Evolutionary conservation across 2,888 invertebrate genomes (phyloP), one percentile per base, ranked within the genome.

Genomic region (Schrankia costaestrigalis): DNA sequence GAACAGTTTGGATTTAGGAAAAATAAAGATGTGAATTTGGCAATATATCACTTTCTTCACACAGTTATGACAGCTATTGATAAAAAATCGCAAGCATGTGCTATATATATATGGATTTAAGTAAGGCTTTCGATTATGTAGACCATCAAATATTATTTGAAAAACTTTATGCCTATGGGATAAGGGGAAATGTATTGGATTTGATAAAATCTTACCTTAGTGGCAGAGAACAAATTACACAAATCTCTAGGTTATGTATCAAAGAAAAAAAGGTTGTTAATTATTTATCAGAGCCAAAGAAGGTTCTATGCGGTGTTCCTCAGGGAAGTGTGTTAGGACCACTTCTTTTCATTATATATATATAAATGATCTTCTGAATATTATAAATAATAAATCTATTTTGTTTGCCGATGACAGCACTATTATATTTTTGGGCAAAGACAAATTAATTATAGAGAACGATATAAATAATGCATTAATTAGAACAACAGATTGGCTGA

Each of bases 251-350:
- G 11, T 7, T 27, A 27, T 11, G 10, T 26, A 2, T 4, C 5
- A 18, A 25, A 2, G n/a, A 7, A 2, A 25, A 12, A 25, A n/a
- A 8, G 8, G 14, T 25, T 3, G 8, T n/a, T n/a, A n/a, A 6
- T 2, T 13, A 25, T 13, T 25, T 11, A 2, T 25, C 25, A 12
- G 3, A 9, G 2, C 3, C n/a, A 13, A 12, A 13, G n/a, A 12
- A 24, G 11, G 26, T 26, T 3, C 9, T 8, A 10, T 26, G 13
- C 26, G 32, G 32, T 7, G 32, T 32, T 2, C 32, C 32, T 7
- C 32, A 32, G 17, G 26, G 32, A 11, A 32, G 32, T 21, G 32
- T 32, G n/a, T 13, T 32, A 9, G 32, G 32, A 9, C 32, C 32
- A 4, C 21, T 26, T 10, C 9, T 32, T 12, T 32, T 32, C 14